Evolutionary conservation across 2,797 vertebrate genomes (phyloP).

Genomic region (Hippocampus kuda): DNA sequence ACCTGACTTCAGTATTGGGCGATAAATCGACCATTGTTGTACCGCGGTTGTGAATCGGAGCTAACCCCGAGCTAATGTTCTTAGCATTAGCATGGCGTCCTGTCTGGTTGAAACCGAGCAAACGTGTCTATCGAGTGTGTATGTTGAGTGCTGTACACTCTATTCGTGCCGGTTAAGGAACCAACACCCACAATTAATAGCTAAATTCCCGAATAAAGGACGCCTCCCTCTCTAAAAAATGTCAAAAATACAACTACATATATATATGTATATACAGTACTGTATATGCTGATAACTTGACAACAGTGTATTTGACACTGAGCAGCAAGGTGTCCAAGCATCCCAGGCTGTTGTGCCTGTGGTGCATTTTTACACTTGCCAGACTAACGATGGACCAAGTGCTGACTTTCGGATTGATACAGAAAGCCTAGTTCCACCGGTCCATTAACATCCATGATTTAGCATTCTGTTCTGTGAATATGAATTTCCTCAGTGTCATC

Average conservation of each 20-base stretch:
- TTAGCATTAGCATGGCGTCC: slow-evolving; percentile 39
- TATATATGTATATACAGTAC: too few relatives aligned
- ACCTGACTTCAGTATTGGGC: too few relatives aligned
- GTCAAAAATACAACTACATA: too few relatives aligned
- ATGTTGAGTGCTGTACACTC: too few relatives aligned
- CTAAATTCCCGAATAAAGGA: too few relatives aligned
- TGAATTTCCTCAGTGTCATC: fast-evolving
- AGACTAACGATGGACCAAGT: slow-evolving; percentile 64
- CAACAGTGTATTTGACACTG: too few relatives aligned
- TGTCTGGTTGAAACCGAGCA: neutral
- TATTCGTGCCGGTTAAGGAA: too few relatives aligned
- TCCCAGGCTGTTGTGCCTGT: slow-evolving; percentile 53
- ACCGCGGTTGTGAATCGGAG: neutral
- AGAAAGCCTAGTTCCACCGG: slow-evolving; percentile 65
- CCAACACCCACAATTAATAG: too few relatives aligned
- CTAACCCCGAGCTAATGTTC: neutral
- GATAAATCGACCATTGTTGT: neutral
- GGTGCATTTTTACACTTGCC: slow-evolving; percentile 61
- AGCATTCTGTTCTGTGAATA: fast-evolving
- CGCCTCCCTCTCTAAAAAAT: too few relatives aligned
- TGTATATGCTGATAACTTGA: too few relatives aligned
- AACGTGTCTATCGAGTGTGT: neutral
- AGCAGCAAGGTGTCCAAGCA: slow-evolving; percentile 62
- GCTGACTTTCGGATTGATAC: slow-evolving; percentile 48
- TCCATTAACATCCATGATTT: slow-evolving; percentile 45